Percentiles rank a stretch among this genome's conserved stretches.
Evolutionary conservation across 2,113 vertebrate species (phyloP).

Genomic region (Falco punctatus): DNA sequence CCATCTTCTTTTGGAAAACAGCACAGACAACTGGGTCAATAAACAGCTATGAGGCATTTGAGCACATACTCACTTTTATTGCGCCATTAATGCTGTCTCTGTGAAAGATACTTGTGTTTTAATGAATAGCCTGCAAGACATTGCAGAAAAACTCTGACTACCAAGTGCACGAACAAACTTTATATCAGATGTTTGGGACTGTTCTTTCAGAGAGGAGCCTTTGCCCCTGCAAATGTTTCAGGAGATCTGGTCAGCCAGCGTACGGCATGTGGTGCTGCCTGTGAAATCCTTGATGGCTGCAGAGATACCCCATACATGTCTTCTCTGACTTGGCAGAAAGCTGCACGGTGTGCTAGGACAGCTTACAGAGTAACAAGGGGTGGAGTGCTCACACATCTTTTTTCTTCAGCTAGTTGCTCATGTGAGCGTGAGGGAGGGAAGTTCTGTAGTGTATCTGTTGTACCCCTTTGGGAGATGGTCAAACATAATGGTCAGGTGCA

Average conservation of each 20-base stretch:
- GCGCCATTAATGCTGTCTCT: not conserved
- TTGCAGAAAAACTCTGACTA: not conserved
- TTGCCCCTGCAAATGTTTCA: not conserved
- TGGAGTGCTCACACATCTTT: not conserved
- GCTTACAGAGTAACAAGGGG: not conserved
- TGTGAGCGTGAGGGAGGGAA: not conserved
- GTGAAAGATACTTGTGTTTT: not conserved
- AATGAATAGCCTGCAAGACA: not conserved
- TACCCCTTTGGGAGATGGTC: not conserved
- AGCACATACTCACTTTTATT: not conserved
- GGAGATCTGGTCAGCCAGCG: not conserved
- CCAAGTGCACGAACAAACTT: not conserved
- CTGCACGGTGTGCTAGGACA: fast-evolving
- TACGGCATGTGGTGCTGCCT: fast-evolving
- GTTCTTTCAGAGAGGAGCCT: not conserved
- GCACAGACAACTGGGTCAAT: not conserved
- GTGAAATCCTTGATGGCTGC: not conserved
- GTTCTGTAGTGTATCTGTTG: not conserved
- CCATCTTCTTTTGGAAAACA: not conserved
- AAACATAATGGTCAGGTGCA: not conserved
- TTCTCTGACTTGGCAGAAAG: not conserved
- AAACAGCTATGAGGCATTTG: not conserved
- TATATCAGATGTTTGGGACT: not conserved
- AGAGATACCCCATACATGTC: not conserved
- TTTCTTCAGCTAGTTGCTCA: not conserved